Conservation (phyloP, 2,797 vertebrate genomes). For the Sciurus carolinensis region DNA sequence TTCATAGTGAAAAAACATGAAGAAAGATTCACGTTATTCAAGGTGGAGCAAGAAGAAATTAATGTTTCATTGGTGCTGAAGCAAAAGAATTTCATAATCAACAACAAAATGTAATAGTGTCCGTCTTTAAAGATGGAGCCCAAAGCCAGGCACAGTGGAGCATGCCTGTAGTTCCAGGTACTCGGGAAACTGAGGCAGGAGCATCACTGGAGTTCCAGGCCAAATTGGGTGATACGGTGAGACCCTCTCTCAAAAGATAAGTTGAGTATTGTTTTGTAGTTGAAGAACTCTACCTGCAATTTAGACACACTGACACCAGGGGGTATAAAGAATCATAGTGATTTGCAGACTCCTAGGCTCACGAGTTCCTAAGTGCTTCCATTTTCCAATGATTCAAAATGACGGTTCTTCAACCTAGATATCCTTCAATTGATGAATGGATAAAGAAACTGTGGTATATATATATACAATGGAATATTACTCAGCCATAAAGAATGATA, state of each 20-base stretch:
- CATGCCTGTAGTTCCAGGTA: background rate
- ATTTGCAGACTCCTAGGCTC: background rate
- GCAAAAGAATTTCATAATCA: slow-evolving; percentile 13
- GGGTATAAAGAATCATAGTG: background rate
- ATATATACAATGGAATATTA: too few species aligned
- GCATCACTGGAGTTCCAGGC: too few species aligned
- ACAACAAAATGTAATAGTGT: background rate
- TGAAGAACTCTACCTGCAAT: slow-evolving; percentile 18
- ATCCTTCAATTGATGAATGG: too few species aligned
- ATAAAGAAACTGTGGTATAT: too few species aligned
- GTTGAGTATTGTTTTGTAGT: background rate
- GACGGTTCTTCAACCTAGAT: background rate
- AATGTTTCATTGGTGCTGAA: background rate
- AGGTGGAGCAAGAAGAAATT: background rate
- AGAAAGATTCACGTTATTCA: slow-evolving; percentile 4
- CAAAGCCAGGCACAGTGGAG: background rate
- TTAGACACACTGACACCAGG: background rate
- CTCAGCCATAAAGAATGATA: too few species aligned
- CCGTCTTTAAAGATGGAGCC: background rate
- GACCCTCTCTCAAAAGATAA: background rate
- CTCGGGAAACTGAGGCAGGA: background rate
- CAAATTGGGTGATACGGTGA: background rate
- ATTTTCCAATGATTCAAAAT: slow-evolving; percentile 7
- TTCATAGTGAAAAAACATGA: slow-evolving; percentile 14
- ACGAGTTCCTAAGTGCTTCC: background rate